Conservation (phyloP, 2,888 invertebrate species). For the Phasia obesa region DNA sequence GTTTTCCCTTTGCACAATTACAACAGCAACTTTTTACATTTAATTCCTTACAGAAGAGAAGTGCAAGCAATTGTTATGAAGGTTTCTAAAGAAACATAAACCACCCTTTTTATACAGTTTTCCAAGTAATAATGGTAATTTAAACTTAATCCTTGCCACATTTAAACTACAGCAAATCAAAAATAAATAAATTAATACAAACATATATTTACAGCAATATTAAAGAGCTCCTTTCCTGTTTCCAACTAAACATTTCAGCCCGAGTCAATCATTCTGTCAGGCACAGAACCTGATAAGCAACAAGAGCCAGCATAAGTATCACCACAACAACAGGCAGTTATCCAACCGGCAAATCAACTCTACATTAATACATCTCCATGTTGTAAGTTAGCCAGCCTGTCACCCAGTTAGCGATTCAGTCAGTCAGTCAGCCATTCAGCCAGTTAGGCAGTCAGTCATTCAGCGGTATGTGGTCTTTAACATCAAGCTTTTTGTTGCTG, state of each 20-base stretch:
- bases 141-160: too few species aligned
- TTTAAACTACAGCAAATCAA: too few species aligned
- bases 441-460: constrained; percentile 15
- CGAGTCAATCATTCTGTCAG: constrained; percentile 39
- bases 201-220: too few species aligned
- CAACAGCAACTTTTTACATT: too few species aligned
- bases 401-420: neutral
- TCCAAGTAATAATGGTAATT: too few species aligned
- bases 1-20: too few species aligned
- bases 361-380: neutral
- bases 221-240: constrained; percentile 11
- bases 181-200: too few species aligned
- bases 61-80: too few species aligned
- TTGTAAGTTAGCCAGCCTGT: neutral
- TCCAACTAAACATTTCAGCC: neutral
- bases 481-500: constrained; percentile 23
- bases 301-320: constrained; percentile 11
- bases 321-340: constrained; percentile 23
- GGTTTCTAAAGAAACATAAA: too few species aligned
- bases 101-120: too few species aligned
- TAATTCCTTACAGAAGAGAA: too few species aligned
- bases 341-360: constrained; percentile 30
- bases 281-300: constrained; percentile 19
- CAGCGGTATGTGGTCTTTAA: constrained; percentile 41
- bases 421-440: neutral